Conservation (phyloP, 2,888 invertebrate species). For the Sacculina carcini region DNA sequence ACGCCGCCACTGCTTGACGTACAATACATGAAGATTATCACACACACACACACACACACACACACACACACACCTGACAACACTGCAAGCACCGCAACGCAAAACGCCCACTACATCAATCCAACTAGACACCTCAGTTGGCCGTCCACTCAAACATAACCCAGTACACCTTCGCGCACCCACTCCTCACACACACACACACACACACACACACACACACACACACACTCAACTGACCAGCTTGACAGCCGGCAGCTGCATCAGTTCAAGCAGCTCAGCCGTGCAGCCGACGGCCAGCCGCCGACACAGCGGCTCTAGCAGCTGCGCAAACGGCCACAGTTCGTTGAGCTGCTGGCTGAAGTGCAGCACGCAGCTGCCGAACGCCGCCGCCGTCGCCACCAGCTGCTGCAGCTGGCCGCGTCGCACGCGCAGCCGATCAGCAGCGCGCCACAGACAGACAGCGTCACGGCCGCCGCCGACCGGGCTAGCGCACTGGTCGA, state of each 20-base stretch:
- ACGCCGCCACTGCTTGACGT: no score
- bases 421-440: conserved; percentile 40
- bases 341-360: conserved; percentile 51
- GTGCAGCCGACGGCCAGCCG: conserved; percentile 55
- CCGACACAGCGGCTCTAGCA: conserved; percentile 43
- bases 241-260: conserved; percentile 70
- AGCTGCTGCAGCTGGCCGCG: conserved; percentile 54
- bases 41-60: no score
- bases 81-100: no score
- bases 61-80: no score
- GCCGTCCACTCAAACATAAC: no score
- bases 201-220: no score
- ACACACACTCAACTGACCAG: conserved; percentile 5
- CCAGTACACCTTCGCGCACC: no score
- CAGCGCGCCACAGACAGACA: conserved; percentile 29
- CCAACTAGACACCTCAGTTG: no score
- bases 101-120: no score
- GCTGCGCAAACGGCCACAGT: conserved; percentile 53
- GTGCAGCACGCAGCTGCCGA: conserved; percentile 44
- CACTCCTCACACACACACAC: no score
- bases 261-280: conserved; percentile 45
- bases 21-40: no score
- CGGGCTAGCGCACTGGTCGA: not conserved
- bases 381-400: conserved; percentile 38
- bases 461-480: not conserved